Conservation (phyloP, 2,888 invertebrate species). For the Acanthosepion lycidas region DNA sequence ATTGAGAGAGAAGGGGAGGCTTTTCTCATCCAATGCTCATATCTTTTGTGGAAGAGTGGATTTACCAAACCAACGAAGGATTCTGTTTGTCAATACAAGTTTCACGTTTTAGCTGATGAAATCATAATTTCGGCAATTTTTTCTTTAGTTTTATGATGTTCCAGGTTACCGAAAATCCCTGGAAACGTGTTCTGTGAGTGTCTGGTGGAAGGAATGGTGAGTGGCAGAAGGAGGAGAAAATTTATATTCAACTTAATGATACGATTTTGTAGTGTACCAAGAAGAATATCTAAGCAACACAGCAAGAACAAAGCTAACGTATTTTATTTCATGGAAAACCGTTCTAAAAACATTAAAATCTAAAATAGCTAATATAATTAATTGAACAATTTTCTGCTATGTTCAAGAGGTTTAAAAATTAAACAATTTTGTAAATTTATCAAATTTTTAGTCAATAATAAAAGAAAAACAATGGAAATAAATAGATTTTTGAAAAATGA, state of each 20-base stretch:
- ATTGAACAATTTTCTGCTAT: too few species aligned
- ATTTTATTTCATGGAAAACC: neutral
- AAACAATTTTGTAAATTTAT: neutral
- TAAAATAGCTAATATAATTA: too few species aligned
- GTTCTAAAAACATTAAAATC: neutral
- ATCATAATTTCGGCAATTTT: neutral
- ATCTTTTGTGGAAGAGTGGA: neutral
- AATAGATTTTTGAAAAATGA: too few species aligned
- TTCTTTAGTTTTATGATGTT: neutral
- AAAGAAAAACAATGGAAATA: too few species aligned
- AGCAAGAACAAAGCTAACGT: neutral
- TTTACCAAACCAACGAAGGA: neutral
- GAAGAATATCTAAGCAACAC: neutral
- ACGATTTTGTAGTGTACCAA: conserved; percentile 24
- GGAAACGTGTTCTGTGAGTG: neutral
- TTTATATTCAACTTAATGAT: conserved; percentile 7
- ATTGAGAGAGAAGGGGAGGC: conserved; percentile 21
- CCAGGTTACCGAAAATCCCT: neutral
- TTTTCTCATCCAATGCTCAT: neutral
- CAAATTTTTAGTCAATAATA: too few species aligned
- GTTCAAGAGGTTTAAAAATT: neutral
- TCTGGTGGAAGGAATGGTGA: neutral
- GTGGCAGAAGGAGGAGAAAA: neutral
- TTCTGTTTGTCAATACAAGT: neutral
- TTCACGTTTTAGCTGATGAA: neutral